A percentile compares a stretch with the other conserved stretches of the same genome.
phyloP scores from a whole-genome alignment of 2,113 vertebrate genomes.

The Microcebus griseorufus region DNA sequence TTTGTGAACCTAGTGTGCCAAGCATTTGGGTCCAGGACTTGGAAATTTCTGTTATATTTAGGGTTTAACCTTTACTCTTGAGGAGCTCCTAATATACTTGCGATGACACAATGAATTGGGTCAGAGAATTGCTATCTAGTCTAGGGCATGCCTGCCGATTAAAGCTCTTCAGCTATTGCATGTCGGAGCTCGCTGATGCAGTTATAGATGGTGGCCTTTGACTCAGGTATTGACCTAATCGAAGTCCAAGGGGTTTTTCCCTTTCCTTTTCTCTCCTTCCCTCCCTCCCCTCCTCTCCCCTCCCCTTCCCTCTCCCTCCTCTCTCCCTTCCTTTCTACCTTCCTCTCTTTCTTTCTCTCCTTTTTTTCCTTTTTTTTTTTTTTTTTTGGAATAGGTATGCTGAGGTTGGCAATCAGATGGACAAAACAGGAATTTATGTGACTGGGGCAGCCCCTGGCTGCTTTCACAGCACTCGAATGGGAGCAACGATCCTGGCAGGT shows the following conservation, averaged over 20 bases:
- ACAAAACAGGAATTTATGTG: background rate
- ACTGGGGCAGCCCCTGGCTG: no score
- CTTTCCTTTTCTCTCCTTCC: background rate
- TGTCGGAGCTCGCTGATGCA: background rate
- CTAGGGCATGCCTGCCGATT: background rate
- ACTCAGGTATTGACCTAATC: background rate
- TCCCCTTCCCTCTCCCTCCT: no score
- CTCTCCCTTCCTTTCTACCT: background rate
- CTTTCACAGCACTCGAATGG: background rate
- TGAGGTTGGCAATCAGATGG: background rate
- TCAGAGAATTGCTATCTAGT: background rate
- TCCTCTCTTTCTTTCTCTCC: no score
- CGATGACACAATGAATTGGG: background rate
- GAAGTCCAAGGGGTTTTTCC: no score
- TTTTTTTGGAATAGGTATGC: background rate
- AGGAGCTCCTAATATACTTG: background rate
- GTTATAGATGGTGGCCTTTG: background rate
- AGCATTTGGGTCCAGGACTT: background rate
- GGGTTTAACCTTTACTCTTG: background rate
- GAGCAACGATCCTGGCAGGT: background rate
- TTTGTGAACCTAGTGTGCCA: background rate
- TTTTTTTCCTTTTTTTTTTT: background rate
- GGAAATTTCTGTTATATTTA: background rate
- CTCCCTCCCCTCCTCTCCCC: accelerated
- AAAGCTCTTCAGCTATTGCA: background rate